Base-by-base conservation (phyloP, 2,888 invertebrate genomes). In the Drepana falcataria region DNA sequence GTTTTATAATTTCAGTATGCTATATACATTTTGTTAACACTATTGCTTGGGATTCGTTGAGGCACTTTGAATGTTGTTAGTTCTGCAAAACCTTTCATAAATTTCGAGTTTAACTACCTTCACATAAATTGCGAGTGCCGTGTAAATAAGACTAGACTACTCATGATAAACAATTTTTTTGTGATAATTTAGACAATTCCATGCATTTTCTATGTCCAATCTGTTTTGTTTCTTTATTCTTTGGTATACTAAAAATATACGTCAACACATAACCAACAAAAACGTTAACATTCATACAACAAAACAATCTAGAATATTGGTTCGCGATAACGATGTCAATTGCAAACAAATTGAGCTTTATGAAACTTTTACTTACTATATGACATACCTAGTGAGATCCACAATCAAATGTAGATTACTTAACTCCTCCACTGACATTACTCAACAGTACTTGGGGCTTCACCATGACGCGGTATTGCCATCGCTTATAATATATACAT, bases 321-420 rank as follows among this genome's bases (percentile, higher is more conserved):
- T 84, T 83, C 63, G 66, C 64, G 71, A 67, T 64, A 69, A 68
- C 61, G 65, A 59, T 65, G 65, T 53, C 59, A 61, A 57, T 61
- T 67, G 69, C 69, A 71, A 70, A 68, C 65, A 70, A 73, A 71
- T 83, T 85, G 83, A 85, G 85, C 83, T 71, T 72, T 74, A 75
- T 78, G 77, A 78, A 79, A 69, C 63, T 69, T 71, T 74, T 68
- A 82, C 83, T 85, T 83, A 85, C 65, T 71, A 77, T 79, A 81
- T 79, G 79, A 79, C 72, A 69, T 79, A 79, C 66, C 84, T 87
- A 87, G 77, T 89, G 90, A 90, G 89, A 89, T 89, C 88, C 83
- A 88, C 89, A 91, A 87, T 87, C 90, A 87, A 79, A 79, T 87
- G 86, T 83, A 87, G 83, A 77, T 88, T 88, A 88, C 87, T 87